These are phyloP conservation scores for Dendrocincla tyrannina DNA, from an alignment of 2,797 vertebrate genomes.

Conservation along the genomic window DNA sequence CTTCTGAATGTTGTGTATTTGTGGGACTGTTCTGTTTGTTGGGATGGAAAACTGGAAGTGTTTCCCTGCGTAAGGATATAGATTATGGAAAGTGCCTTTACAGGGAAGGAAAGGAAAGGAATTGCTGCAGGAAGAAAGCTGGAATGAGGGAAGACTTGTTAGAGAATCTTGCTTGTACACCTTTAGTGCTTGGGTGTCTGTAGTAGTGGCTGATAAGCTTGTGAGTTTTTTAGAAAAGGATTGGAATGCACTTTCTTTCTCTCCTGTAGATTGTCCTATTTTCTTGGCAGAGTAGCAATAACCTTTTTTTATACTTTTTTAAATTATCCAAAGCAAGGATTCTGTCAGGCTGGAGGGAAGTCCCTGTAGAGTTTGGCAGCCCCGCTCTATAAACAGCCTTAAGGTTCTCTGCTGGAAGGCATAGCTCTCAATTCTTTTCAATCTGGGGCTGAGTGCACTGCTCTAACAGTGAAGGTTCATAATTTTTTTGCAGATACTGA, in stretches of 20 bases:
- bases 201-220: not conserved
- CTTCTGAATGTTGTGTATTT: slow-evolving; percentile 75
- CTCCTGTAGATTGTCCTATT: not conserved
- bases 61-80: slow-evolving; percentile 13
- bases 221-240: not conserved
- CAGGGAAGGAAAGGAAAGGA: not conserved
- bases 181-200: not conserved
- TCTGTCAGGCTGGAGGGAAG: not conserved
- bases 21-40: slow-evolving; percentile 71
- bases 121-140: not conserved
- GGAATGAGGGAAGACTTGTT: not conserved
- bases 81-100: slow-evolving; percentile 60
- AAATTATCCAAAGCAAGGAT: slow-evolving; percentile 19
- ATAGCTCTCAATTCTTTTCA: not conserved
- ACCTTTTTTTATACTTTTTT: not conserved
- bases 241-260: slow-evolving; percentile 33
- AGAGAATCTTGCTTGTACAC: not conserved
- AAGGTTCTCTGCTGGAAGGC: not conserved
- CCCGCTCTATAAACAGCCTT: not conserved
- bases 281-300: slow-evolving; percentile 65
- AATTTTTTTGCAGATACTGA: not conserved
- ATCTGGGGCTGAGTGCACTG: not conserved
- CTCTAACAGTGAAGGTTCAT: not conserved
- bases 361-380: not conserved
- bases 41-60: not conserved